phyloP scores from a whole-genome alignment of 1,140 invertebrate genomes.

The Lethocerus indicus region DNA sequence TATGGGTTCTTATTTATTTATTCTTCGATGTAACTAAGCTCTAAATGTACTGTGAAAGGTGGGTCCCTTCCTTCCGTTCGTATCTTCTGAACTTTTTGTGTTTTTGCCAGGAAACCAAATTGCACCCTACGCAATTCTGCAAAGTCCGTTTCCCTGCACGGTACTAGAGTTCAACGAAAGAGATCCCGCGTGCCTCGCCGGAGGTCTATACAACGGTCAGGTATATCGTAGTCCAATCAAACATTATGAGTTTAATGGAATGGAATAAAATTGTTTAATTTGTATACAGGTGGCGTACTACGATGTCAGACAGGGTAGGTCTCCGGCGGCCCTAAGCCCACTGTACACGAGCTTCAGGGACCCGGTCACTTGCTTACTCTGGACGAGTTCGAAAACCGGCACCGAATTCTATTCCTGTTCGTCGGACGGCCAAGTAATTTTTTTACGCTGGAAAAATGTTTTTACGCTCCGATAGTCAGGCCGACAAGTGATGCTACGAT shows the following conservation, averaged over 20 bases:
- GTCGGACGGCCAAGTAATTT: constrained; percentile 39
- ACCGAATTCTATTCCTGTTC: constrained; percentile 39
- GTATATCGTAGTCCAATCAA: no score
- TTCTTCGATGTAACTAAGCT: no score
- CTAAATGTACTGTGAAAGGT: no score
- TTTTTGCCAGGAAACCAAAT: no score
- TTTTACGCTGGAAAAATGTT: no score
- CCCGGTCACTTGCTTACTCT: constrained; percentile 51
- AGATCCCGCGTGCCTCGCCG: background rate
- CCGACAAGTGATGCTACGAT: background rate
- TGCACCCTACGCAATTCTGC: no score
- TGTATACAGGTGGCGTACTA: constrained; percentile 43
- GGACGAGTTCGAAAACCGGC: constrained; percentile 32
- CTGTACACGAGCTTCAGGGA: constrained; percentile 59
- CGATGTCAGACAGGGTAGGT: constrained; percentile 56
- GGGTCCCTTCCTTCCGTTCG: no score
- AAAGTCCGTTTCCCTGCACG: no score
- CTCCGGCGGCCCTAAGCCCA: constrained; percentile 37
- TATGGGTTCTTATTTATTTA: background rate
- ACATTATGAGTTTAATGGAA: no score
- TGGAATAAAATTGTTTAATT: background rate
- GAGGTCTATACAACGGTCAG: background rate
- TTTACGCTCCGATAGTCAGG: background rate
- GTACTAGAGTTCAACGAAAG: constrained; percentile 2
- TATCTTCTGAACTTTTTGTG: no score